Evolutionary conservation across 1,140 invertebrate species (phyloP), one percentile per base, ranked within the genome.

Genomic region (Camponotus vicinus): DNA sequence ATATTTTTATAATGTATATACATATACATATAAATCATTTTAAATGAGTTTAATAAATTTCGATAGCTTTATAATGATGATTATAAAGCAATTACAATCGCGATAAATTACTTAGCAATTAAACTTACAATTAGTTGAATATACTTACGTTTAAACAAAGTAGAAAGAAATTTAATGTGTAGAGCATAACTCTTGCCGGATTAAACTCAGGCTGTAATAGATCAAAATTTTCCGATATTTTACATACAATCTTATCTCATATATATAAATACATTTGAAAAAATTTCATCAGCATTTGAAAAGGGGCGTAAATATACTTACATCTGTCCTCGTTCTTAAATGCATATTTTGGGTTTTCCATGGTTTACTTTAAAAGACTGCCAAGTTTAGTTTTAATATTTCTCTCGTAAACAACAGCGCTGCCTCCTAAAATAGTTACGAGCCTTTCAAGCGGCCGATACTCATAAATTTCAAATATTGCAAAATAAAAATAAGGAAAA

Each of bases 141-240:
- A 75, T 95, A 97, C 96, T 97, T 93, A 97, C 96, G 88, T 97
- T 97, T 86, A 97, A 92, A 55, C 95, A 95, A 61, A 96, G 94
- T 67, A 97, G 95, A 93, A 97, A 97, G 92, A 97, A 97, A 91
- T 97, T 96, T 89, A 97, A 82, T 3, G 96, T 97, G 90, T 97
- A 96, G 45, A 97, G 92, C 90, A 97, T 96, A 4, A 96, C 96
- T 21, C 95, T 96, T 49, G 95, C 94, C 3, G 97, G 96, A 87
- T 96, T 96, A 91, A 97, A 96, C 83, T 95, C 93, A 34, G 96
- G 90, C 96, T 97, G 95, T 86, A 96, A 96, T 86, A 95, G 90
- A 94, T 86, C 2, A 27, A 52, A 52, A 55, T 61, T 73, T 37
- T 34, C 2, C 8, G 11, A 34, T 37, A 45, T 18, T 52, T 83